Base-by-base conservation (phyloP, 2,797 vertebrate genomes). In the Lemur catta region DNA sequence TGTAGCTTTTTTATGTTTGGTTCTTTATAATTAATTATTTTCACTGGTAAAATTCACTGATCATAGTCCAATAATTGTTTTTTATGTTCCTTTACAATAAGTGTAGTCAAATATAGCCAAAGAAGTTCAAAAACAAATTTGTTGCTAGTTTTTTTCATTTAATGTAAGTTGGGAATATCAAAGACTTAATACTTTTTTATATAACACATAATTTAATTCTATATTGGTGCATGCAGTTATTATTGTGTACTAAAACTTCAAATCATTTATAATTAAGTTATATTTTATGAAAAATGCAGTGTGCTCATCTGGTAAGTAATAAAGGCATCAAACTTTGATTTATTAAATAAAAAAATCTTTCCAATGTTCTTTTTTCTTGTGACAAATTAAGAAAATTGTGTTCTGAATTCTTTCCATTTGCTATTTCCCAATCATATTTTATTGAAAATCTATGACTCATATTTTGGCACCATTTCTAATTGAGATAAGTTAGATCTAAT, bases 271-370 rank as follows among this genome's bases (percentile, higher is more conserved):
- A 80, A 95, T 76, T 91, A 88, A 74, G 22, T 97, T 93, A 3
- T 0, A 8, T 50, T 95, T 97, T 90, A 97, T 96, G 88, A 97
- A 76, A 97, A 92, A 94, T 61, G 0, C 46, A 80, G 22, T 65
- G 48, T 87, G 35, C 20, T 95, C 74, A 43, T 65, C 33, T 91
- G 52, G 13, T 20, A 93, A 59, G 52, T 71, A 46, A 46, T 57
- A 69, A 78, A 9, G 46, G 1, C 35, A 76, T 91, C 75, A 95
- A 71, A 92, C 0, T 76, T 78, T 89, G 46, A 93, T 85, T 80
- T 88, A 2, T 57, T 88, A 13, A 80, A 93, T 87, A 72, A 92
- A 30, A 22, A 71, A 30, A 5, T 38, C 55, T 96, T 87, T 63
- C 22, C 14, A 74, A 8, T 30, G 35, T 55, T 96, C 43, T 28